A percentile compares a stretch with the other conserved stretches of the same genome.
Conservation (phyloP, 2,888 invertebrate species). For the Dynastes grantii region DNA sequence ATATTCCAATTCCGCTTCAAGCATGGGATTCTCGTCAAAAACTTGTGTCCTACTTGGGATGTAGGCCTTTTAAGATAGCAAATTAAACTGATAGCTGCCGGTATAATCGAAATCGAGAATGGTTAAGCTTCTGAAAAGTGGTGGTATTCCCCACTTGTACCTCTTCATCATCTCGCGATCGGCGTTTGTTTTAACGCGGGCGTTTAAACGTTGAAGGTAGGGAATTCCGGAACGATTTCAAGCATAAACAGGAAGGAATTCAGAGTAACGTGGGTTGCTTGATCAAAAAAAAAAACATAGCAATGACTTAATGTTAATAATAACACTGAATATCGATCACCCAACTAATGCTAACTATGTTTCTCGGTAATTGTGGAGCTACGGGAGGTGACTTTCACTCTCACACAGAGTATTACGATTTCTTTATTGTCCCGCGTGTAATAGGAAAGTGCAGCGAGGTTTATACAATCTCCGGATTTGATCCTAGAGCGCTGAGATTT, state of each 20-base stretch:
- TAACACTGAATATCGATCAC: slow-evolving; percentile 15
- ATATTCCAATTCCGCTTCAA: slow-evolving; percentile 8
- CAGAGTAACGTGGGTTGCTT: background rate
- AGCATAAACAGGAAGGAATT: slow-evolving; percentile 36
- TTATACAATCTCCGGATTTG: slow-evolving; percentile 2
- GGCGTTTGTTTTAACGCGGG: background rate
- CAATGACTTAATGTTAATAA: slow-evolving; percentile 25
- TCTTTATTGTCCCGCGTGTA: background rate
- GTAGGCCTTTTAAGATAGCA: slow-evolving; percentile 28
- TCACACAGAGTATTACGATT: background rate
- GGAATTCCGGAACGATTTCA: slow-evolving; percentile 28
- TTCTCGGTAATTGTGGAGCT: background rate
- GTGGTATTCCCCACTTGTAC: slow-evolving; percentile 15
- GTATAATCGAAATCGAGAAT: slow-evolving; percentile 22
- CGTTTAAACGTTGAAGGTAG: background rate
- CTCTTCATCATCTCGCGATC: background rate
- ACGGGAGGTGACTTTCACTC: slow-evolving; percentile 36
- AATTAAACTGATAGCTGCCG: slow-evolving; percentile 26
- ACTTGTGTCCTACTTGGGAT: background rate
- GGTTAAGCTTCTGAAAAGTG: background rate
- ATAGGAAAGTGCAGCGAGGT: slow-evolving; percentile 25
- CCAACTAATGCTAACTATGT: background rate
- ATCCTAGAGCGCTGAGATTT: slow-evolving; percentile 14
- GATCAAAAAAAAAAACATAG: background rate
- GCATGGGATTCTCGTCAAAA: slow-evolving; percentile 7